Base-by-base conservation (phyloP, 2,797 vertebrate genomes). In the Hippopotamyrus pictus region DNA sequence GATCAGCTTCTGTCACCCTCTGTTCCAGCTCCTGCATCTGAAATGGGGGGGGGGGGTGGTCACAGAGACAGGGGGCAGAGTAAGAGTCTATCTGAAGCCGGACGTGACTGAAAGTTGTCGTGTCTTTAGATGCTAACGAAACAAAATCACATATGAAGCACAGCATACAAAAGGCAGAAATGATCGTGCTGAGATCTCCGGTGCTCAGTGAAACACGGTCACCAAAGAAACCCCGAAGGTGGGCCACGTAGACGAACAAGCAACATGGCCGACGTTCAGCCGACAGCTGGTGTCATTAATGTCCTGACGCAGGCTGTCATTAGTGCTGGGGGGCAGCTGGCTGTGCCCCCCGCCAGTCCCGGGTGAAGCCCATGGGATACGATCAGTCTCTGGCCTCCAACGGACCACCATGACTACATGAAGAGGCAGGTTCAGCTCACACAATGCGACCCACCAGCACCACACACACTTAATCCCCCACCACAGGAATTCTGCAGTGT, bases 1-100 rank as follows among this genome's bases (percentile, higher is more conserved):
- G 96, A 92, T 99, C 97, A 1, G 98, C 96, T 92, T 99, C 97
- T 1, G 93, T 93, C 92, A 98, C 97, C 93, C 97, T 97, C 92
- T 97, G 97, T 89, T 99, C 98, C 95, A 99, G 91, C 92, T 99
- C 97, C 91, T 97, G 97, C 98, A 99, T 99, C 98, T 99, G 94
- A 12, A 91, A 85, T 41, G 25, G 7, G 7, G 19, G 17, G 37
- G 2, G 89, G 88, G 88, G 89, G 4, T 83, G n/a, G 84, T 90
- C 90, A 79, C 25, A 65, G 79, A 73, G 87, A 48, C 85, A 90
- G n/a, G 48, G 48, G 54, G 88, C 89, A 85, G 86, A n/a, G 44
- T 88, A 88, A 89, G 90, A 92, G 85, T 53, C 90, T 88, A 88
- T 53, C 11, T 46, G 59, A 44, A 69, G 17, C 14, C 0, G 19